A percentile compares a stretch with the other conserved stretches of the same genome.
Conservation (phyloP, 2,797 vertebrate species). For the Gadopsis marmoratus region DNA sequence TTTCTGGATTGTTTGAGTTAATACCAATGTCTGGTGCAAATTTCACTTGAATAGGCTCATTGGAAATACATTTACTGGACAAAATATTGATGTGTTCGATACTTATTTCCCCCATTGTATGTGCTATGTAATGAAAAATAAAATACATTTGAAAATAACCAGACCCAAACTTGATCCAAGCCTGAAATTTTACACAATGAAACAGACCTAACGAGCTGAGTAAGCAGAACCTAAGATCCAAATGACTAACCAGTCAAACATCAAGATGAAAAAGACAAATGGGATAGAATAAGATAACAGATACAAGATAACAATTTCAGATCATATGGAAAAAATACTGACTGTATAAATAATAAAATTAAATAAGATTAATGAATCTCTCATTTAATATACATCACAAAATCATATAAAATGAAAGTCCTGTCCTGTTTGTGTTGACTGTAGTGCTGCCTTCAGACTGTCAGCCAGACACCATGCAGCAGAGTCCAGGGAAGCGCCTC, state of each 20-base stretch:
- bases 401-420: conserved; percentile 22
- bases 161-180: neutral
- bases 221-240: neutral
- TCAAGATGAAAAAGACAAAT: neutral
- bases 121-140: neutral
- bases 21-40: no score
- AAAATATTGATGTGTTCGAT: no score
- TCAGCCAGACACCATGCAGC: conserved; percentile 96
- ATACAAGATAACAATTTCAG: conserved; percentile 52
- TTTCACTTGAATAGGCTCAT: no score
- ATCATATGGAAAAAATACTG: conserved; percentile 21
- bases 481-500: conserved; percentile 96
- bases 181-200: neutral
- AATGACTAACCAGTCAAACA: neutral
- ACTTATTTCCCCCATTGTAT: no score
- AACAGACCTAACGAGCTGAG: neutral
- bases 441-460: conserved; percentile 10
- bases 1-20: no score
- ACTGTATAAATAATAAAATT: neutral
- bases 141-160: conserved; percentile 8
- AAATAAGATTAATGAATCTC: neutral
- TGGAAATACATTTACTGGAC: no score
- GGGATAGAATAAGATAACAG: neutral
- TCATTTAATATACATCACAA: conserved; percentile 4
- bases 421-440: conserved; percentile 15